Conservation (phyloP, 1,140 invertebrate species). For the Homalodisca vitripennis region DNA sequence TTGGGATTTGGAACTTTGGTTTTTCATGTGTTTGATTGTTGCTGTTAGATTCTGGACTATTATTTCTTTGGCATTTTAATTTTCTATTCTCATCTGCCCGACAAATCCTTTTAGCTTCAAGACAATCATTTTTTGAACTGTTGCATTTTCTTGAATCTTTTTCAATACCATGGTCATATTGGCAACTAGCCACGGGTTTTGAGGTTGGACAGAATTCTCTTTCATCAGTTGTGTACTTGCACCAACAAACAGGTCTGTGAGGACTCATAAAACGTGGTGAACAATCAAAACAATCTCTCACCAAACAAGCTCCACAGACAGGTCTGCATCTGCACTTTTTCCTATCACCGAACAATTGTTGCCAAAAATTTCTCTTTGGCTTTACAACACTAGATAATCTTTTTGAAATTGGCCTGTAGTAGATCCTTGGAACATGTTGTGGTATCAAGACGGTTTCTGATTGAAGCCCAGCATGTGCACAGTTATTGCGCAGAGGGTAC, state of each 20-base stretch:
- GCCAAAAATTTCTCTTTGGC: slow-evolving; percentile 12
- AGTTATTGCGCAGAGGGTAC: too few species aligned
- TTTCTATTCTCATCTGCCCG: too few species aligned
- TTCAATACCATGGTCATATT: background rate
- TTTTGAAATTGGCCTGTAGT: too few species aligned
- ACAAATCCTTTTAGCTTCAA: too few species aligned
- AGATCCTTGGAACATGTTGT: too few species aligned
- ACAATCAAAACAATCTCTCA: background rate
- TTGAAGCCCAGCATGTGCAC: too few species aligned
- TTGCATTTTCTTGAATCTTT: background rate
- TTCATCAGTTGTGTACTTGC: background rate
- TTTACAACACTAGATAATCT: too few species aligned
- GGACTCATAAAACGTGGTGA: background rate
- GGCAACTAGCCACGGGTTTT: background rate
- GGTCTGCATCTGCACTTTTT: background rate
- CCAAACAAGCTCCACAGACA: background rate
- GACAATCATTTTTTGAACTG: too few species aligned
- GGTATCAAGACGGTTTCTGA: too few species aligned
- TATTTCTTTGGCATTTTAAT: background rate
- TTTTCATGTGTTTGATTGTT: too few species aligned
- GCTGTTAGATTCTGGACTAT: background rate
- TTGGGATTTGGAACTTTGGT: too few species aligned
- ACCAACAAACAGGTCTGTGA: background rate
- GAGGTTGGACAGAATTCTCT: background rate
- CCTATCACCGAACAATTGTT: slow-evolving; percentile 6